These are phyloP conservation scores for Turritopsis rubra DNA, from an alignment of 30 jellyfish, hydroid and myxozoan genomes.

Conservation along the genomic window DNA sequence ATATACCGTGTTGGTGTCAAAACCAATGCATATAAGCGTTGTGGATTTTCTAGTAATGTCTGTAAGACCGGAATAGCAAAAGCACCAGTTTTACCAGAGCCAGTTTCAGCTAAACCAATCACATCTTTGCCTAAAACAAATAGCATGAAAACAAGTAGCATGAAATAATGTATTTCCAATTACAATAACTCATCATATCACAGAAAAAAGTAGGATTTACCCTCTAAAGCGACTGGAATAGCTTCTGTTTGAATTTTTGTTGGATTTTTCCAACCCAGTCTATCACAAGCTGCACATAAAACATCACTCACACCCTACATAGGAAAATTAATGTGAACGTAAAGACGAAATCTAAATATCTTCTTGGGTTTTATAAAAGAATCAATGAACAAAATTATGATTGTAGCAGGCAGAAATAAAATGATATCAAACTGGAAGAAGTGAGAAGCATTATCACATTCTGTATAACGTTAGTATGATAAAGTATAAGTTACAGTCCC, in stretches of 20 bases:
- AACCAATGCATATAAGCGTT: conserved; percentile 81
- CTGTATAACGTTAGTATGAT: too few species aligned
- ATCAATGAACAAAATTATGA: too few species aligned
- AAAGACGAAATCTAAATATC: too few species aligned
- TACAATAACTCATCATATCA: neutral
- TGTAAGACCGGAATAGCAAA: conserved; percentile 95
- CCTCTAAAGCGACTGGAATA: conserved; percentile 91
- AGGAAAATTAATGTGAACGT: too few species aligned
- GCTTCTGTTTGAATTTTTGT: conserved; percentile 91
- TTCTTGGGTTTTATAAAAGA: too few species aligned
- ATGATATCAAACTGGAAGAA: too few species aligned
- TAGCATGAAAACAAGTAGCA: too few species aligned
- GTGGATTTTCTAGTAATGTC: conserved; percentile 83
- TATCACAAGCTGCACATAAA: conserved; percentile 75
- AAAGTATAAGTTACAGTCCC: too few species aligned
- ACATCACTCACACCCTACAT: conserved; percentile 86
- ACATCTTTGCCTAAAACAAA: conserved; percentile 65
- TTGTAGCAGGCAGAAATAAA: too few species aligned
- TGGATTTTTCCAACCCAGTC: conserved; percentile 91
- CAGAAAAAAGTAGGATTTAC: conserved; percentile 13
- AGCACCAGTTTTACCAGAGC: conserved; percentile 99
- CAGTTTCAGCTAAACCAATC: conserved; percentile 97
- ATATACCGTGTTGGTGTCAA: conserved; percentile 96
- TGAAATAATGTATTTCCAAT: neutral
- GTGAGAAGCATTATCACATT: too few species aligned